phyloP scores from a whole-genome alignment of 2,113 vertebrate genomes.

The Crocuta crocuta region DNA sequence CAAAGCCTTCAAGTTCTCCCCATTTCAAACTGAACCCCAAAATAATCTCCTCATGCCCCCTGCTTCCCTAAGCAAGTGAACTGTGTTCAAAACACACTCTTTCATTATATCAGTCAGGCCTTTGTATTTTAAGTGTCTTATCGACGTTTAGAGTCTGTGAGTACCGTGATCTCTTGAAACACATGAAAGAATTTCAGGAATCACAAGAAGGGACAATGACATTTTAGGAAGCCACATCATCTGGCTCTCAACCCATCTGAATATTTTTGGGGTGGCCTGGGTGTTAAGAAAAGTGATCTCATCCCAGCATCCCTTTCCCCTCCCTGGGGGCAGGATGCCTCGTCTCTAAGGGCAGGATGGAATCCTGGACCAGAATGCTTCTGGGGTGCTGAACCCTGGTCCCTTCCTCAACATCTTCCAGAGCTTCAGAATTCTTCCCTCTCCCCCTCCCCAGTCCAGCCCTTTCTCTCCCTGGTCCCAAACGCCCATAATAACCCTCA shows the following conservation, averaged over 20 bases:
- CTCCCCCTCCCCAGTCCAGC: background rate
- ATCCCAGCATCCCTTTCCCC: background rate
- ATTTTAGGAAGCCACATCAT: background rate
- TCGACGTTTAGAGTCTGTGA: background rate
- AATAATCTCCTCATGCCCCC: background rate
- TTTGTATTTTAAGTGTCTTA: slow-evolving; percentile 5
- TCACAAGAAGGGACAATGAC: background rate
- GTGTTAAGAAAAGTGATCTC: background rate
- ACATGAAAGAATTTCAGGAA: background rate
- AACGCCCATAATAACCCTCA: background rate
- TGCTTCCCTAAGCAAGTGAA: background rate
- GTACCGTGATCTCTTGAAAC: background rate
- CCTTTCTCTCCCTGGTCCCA: background rate
- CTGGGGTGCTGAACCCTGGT: background rate
- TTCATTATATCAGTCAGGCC: background rate
- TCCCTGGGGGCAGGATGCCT: background rate
- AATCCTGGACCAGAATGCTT: background rate
- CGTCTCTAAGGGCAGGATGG: background rate
- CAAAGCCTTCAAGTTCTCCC: background rate
- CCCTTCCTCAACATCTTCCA: background rate
- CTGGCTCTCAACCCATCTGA: background rate
- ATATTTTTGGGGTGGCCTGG: background rate
- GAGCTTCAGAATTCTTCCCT: background rate
- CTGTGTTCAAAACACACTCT: background rate
- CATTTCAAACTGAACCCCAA: background rate